phyloP scores from a whole-genome alignment of 2,888 invertebrate genomes.

The Eurytoma californica region DNA sequence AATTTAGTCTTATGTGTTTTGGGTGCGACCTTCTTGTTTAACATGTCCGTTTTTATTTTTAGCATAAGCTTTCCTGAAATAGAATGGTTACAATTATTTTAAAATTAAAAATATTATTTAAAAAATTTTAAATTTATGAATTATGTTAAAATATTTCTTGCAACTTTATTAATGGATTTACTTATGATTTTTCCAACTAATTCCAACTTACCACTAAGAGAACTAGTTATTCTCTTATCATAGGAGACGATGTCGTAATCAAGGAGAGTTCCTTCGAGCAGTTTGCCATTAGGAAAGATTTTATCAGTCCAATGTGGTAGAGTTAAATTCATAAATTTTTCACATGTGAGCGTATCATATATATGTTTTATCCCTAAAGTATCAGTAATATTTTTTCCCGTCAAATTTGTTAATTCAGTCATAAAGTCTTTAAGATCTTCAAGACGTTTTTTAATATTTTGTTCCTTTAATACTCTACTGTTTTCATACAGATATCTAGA shows the following conservation, averaged over 20 bases:
- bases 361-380: conserved; percentile 48
- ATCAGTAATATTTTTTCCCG: conserved; percentile 41
- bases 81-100: conserved; percentile 70
- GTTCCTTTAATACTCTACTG: conserved; percentile 32
- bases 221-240: conserved; percentile 75
- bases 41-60: conserved; percentile 70
- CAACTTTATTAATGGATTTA: too few species aligned
- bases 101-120: not conserved
- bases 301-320: conserved; percentile 78
- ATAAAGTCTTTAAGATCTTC: conserved; percentile 40
- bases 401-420: conserved; percentile 40
- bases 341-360: conserved; percentile 63
- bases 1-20: conserved; percentile 74
- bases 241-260: conserved; percentile 78
- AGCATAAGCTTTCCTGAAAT: conserved; percentile 76
- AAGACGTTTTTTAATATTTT: conserved; percentile 35
- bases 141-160: too few species aligned
- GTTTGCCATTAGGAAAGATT: conserved; percentile 74
- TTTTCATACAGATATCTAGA: conserved; percentile 49
- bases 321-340: conserved; percentile 77
- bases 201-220: conserved; percentile 74
- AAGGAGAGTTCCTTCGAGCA: conserved; percentile 75
- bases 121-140: too few species aligned
- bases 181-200: not conserved
- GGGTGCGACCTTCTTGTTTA: conserved; percentile 62